Evolutionary conservation across 2,113 vertebrate species (phyloP), one percentile per base, ranked within the genome.

Genomic region (Zosterops pallidus): DNA sequence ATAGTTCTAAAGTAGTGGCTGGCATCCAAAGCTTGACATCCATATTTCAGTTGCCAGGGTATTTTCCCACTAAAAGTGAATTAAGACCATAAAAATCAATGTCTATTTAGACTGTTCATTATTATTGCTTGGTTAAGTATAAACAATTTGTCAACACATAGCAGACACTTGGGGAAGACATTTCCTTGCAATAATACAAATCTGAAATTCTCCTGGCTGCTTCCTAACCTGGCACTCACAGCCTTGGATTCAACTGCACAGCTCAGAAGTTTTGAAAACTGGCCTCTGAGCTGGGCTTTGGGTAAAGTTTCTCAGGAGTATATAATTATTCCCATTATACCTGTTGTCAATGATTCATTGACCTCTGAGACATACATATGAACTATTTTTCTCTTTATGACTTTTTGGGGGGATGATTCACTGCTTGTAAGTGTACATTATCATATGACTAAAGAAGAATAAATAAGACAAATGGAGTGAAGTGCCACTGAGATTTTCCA

Each of bases 241-340:
- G 80, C 74, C 79, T 67, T 49, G 52, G 89, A 93, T 94, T 71
- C 76, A 78, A 60, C 68, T 71, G 52, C 77, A 67, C 67, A 90
- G 60, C 83, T 77, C 56, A 56, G 65, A 60, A 92, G 88, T 77
- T 97, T 96, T 96, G 95, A 97, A 97, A 96, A 92, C 69, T 84
- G 77, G 89, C 80, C 86, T 90, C 75, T 55, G 91, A 76, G 80
- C 92, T 81, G 94, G 91, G 88, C 96, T 95, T 62, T 91, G 95
- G 92, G 96, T 89, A 91, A 82, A 69, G 83, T 94, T 97, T 95
- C 94, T 94, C 92, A 95, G 95, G 71, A 94, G 92, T 77, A 75
- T 96, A 37, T 98, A 97, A 98, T 98, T 97, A 97, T 91, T 94
- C 89, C 97, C 93, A 97, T 98, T 97, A 96, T 97, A 97, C 97